These are phyloP conservation scores for Tylochromis polylepis DNA, from an alignment of 2,113 vertebrate genomes.

Conservation along the genomic window DNA sequence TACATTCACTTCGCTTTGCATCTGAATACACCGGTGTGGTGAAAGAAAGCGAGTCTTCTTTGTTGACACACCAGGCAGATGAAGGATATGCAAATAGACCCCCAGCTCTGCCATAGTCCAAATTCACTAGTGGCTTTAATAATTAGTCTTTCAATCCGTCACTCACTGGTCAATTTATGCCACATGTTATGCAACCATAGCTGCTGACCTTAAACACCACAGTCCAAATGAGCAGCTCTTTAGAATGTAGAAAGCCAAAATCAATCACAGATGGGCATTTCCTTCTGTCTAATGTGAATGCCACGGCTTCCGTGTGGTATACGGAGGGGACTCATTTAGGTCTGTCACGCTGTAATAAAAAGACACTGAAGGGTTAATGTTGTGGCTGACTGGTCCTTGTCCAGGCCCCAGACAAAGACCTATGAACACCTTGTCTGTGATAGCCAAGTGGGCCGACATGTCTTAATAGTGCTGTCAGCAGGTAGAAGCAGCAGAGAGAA, in stretches of 20 bases:
- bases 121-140: conserved; percentile 82
- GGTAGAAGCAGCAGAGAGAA: neutral
- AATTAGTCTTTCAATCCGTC: conserved; percentile 91
- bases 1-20: conserved; percentile 74
- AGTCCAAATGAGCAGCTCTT: neutral
- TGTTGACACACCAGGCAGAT: conserved; percentile 85
- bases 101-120: conserved; percentile 77
- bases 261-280: neutral
- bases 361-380: neutral
- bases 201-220: conserved; percentile 50
- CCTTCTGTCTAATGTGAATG: neutral
- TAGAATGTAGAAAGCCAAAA: neutral
- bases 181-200: conserved; percentile 79
- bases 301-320: neutral
- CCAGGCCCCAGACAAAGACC: neutral
- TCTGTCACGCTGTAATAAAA: neutral
- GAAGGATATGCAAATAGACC: conserved; percentile 91
- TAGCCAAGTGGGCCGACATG: neutral
- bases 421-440: neutral
- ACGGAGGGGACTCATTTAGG: neutral
- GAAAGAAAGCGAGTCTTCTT: conserved; percentile 69
- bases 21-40: conserved; percentile 76
- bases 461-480: conserved; percentile 25
- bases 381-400: neutral
- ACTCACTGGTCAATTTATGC: conserved; percentile 78